Evolutionary conservation across 2,113 vertebrate species (phyloP).

Genomic region (Lonchura striata): DNA sequence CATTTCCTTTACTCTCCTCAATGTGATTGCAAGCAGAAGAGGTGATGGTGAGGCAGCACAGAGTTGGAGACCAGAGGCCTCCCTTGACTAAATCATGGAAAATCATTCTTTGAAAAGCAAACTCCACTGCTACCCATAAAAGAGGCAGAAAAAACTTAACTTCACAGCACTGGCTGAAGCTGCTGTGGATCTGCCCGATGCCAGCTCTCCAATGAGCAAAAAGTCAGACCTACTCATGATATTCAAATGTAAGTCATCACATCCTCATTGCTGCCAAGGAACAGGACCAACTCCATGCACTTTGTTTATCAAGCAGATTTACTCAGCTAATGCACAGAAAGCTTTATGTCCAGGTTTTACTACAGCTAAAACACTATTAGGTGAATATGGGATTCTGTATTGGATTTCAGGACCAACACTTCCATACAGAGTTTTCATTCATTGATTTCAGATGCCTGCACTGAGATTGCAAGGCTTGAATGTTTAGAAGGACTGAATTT

Average conservation of each 20-base stretch:
- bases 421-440: not conserved
- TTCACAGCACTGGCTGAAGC: not conserved
- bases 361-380: not conserved
- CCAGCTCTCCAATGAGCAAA: not conserved
- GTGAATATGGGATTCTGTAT: not conserved
- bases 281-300: not conserved
- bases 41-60: not conserved
- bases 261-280: not conserved
- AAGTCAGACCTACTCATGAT: not conserved
- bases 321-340: not conserved
- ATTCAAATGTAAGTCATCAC: not conserved
- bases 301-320: not conserved
- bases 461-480: not conserved
- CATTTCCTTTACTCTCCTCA: not conserved
- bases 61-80: not conserved
- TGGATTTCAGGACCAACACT: not conserved
- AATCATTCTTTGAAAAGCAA: not conserved
- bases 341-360: not conserved
- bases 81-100: not conserved
- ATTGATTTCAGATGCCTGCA: not conserved
- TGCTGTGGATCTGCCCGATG: accelerated
- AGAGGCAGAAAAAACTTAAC: not conserved
- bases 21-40: not conserved
- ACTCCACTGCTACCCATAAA: not conserved
- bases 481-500: not conserved